Conservation (phyloP, 2,888 invertebrate genomes). For the Chironomus tentans region DNA sequence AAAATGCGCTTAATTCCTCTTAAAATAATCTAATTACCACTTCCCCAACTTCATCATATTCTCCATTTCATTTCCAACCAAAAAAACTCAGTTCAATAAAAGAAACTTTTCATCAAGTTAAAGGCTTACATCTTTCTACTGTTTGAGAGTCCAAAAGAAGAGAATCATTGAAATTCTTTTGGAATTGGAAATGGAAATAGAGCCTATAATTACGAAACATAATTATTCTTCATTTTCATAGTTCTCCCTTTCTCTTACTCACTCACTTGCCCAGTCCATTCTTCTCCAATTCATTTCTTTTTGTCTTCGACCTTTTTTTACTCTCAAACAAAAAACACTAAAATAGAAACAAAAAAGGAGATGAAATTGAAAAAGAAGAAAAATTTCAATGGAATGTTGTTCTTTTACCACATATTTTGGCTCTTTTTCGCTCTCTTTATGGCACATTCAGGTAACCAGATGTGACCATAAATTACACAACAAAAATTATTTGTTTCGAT, state of each 20-base stretch:
- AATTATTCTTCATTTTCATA: slow-evolving; percentile 12
- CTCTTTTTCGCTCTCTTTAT: not conserved
- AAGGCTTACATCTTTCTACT: too few relatives aligned
- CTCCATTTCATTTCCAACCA: too few relatives aligned
- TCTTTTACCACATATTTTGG: not conserved
- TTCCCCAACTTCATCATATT: too few relatives aligned
- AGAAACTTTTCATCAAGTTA: too few relatives aligned
- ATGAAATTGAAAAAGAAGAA: not conserved
- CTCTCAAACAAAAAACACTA: not conserved
- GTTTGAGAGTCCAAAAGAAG: not conserved
- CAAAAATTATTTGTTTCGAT: not conserved
- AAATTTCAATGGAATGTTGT: not conserved
- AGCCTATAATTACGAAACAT: slow-evolving; percentile 22
- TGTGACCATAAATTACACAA: not conserved
- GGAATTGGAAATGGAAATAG: not conserved
- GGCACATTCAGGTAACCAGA: not conserved
- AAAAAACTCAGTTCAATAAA: too few relatives aligned
- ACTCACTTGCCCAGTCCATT: not conserved
- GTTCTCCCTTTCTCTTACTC: not conserved
- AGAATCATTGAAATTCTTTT: slow-evolving; percentile 1
- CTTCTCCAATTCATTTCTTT: not conserved
- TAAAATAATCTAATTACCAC: too few relatives aligned
- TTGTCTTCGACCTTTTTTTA: too few relatives aligned
- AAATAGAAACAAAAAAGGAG: too few relatives aligned
- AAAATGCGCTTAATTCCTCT: not conserved